phyloP scores from a whole-genome alignment of 1,140 invertebrate species.

The Caenorhabditis inopinata region DNA sequence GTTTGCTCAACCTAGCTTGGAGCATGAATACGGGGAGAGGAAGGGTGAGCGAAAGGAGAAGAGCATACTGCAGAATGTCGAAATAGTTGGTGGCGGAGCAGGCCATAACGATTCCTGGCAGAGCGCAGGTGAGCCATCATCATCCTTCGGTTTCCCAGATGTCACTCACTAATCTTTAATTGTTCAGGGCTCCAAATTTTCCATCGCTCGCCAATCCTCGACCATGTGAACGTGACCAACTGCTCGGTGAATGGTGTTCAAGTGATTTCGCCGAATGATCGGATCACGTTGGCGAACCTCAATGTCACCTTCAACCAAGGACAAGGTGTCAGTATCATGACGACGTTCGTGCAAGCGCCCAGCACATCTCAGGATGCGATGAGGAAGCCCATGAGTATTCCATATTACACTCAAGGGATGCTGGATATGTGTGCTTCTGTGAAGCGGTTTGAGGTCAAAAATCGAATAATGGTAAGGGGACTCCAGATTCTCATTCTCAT shows the following conservation, averaged over 20 bases:
- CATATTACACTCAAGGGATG: slow-evolving; percentile 90
- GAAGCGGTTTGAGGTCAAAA: slow-evolving; percentile 85
- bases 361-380: slow-evolving; percentile 72
- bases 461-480: slow-evolving; percentile 73
- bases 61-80: slow-evolving; percentile 79
- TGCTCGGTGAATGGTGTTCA: slow-evolving; percentile 89
- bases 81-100: slow-evolving; percentile 90
- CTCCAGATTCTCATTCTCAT: background rate
- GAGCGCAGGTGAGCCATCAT: slow-evolving; percentile 75
- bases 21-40: slow-evolving; percentile 68
- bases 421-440: slow-evolving; percentile 92
- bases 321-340: slow-evolving; percentile 83
- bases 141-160: no score
- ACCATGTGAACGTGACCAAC: slow-evolving; percentile 79
- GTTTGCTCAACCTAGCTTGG: slow-evolving; percentile 84
- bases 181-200: slow-evolving; percentile 75
- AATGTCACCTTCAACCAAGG: slow-evolving; percentile 82
- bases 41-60: slow-evolving; percentile 50
- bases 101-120: slow-evolving; percentile 83
- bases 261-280: slow-evolving; percentile 72
- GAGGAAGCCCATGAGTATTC: slow-evolving; percentile 76
- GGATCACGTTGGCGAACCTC: slow-evolving; percentile 66
- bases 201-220: slow-evolving; percentile 79
- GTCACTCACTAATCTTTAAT: no score
- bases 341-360: slow-evolving; percentile 82